Conservation (phyloP, 2,113 vertebrate species). For the Artemisiospiza belli region DNA sequence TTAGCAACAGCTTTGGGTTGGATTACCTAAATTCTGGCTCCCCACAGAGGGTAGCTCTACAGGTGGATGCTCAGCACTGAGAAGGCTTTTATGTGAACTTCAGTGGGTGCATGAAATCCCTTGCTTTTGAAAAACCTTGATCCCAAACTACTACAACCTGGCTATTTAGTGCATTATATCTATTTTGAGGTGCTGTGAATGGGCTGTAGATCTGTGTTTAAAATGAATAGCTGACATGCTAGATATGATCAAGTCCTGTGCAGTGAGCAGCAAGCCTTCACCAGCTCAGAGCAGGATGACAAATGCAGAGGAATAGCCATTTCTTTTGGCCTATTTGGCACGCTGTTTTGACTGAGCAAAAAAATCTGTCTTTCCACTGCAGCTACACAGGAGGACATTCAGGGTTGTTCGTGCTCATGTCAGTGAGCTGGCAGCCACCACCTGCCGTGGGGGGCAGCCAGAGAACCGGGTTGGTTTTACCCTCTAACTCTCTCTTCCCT, state of each 20-base stretch:
- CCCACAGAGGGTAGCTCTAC: background rate
- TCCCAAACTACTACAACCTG: background rate
- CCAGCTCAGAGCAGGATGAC: background rate
- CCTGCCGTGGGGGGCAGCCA: accelerated
- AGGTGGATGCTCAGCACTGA: background rate
- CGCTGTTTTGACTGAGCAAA: background rate
- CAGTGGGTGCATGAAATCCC: background rate
- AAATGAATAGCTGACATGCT: background rate
- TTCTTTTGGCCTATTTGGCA: background rate
- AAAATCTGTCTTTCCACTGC: background rate
- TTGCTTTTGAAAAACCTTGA: background rate
- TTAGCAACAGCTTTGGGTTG: background rate
- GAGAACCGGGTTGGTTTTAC: accelerated
- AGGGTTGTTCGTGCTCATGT: background rate
- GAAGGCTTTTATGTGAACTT: background rate
- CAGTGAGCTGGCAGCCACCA: background rate
- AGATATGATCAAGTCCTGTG: accelerated
- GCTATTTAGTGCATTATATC: accelerated
- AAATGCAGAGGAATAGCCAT: background rate
- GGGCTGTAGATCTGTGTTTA: background rate
- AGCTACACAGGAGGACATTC: background rate
- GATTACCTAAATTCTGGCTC: background rate
- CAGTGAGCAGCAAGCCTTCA: background rate
- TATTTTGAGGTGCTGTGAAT: background rate
- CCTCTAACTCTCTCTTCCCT: background rate